These are phyloP conservation scores for Aproaerema taeniolella DNA, from an alignment of 2,888 invertebrate species.

Conservation along the genomic window DNA sequence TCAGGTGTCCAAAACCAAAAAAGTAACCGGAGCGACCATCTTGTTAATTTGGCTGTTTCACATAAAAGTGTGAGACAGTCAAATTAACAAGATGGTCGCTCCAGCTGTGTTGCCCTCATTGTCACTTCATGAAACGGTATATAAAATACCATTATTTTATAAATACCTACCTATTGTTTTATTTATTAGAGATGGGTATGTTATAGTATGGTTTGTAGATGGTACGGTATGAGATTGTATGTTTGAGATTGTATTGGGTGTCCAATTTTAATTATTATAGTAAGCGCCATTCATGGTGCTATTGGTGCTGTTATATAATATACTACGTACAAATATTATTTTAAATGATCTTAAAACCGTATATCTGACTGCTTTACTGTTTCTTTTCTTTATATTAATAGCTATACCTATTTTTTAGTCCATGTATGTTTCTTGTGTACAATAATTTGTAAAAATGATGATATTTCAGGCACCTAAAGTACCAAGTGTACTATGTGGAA, in stretches of 20 bases:
- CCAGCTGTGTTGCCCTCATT: slow-evolving; percentile 5
- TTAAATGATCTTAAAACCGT: neutral
- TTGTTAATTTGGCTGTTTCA: too few species aligned
- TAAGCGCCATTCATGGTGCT: neutral
- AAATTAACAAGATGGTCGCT: slow-evolving; percentile 12
- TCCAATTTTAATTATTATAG: neutral
- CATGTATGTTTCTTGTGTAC: neutral
- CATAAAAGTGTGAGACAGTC: neutral
- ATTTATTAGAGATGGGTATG: too few species aligned
- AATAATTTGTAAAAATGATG: neutral
- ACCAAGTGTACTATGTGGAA: neutral
- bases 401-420: neutral
- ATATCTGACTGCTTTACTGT: neutral
- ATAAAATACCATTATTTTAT: too few species aligned
- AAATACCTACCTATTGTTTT: too few species aligned
- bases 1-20: neutral
- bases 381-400: neutral
- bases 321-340: neutral
- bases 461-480: neutral
- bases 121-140: neutral
- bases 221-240: neutral
- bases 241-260: neutral
- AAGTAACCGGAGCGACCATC: too few species aligned
- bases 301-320: neutral
- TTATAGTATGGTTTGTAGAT: too few species aligned